phyloP scores from a whole-genome alignment of 2,113 vertebrate genomes.

The Hydrochoerus hydrochaeris region DNA sequence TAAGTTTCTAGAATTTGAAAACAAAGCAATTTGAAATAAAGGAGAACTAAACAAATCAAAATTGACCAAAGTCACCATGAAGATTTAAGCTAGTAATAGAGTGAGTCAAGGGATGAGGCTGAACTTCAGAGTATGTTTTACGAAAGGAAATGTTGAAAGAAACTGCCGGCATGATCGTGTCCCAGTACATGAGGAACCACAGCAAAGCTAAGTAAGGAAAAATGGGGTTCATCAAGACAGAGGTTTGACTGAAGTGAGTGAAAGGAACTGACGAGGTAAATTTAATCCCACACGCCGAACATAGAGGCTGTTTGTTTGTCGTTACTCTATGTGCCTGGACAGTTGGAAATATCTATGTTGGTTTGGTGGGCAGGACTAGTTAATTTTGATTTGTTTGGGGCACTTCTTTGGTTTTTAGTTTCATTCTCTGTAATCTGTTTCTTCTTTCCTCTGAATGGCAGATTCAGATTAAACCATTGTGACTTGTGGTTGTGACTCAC shows the following conservation, averaged over 20 bases:
- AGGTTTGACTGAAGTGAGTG: neutral
- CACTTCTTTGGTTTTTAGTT: neutral
- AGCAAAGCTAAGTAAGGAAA: neutral
- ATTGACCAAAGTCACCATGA: neutral
- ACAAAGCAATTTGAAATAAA: neutral
- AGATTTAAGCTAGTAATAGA: neutral
- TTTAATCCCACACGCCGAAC: neutral
- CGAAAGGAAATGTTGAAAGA: neutral
- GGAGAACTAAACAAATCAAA: neutral
- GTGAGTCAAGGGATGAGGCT: accelerated
- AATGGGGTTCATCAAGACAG: neutral
- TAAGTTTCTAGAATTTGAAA: neutral
- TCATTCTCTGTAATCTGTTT: neutral
- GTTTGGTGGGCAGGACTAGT: neutral
- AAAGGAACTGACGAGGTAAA: neutral
- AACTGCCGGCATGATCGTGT: neutral
- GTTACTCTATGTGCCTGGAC: neutral
- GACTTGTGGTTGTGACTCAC: neutral
- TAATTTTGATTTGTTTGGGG: neutral
- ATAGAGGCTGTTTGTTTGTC: neutral
- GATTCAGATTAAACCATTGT: neutral
- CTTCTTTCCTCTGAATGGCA: neutral
- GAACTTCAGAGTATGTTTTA: neutral
- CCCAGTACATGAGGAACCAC: neutral
- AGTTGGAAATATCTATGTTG: neutral